Evolutionary conservation across 2,113 vertebrate genomes (phyloP), one percentile per base, ranked within the genome.

Genomic region (Chauna torquata): DNA sequence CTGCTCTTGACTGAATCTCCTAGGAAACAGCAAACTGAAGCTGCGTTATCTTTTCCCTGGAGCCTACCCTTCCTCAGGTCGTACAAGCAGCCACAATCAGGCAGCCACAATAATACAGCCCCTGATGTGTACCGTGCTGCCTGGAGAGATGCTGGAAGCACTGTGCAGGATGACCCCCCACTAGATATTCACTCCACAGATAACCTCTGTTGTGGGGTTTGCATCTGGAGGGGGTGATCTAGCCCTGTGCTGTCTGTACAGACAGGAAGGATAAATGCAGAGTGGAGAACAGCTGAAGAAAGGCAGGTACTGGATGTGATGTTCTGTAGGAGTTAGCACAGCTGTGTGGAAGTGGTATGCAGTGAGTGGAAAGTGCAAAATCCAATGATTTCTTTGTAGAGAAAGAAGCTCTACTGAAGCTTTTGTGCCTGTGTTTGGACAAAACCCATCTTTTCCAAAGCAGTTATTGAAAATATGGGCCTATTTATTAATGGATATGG

Each of bases 401-500:
- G 42, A 88, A 87, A 82, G 11, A 92, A 94, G 58, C 8, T 65
- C 34, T 38, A 5, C 11, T 90, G 72, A 81, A 86, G 30, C 6
- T 91, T 94, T 94, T 95, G 47, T 90, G 71, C 72, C 15, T 5
- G 13, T 55, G 16, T 54, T 82, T 94, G 65, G 58, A 70, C 94
- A 77, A 96, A 95, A 28, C 27, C 4, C 34, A 86, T 88, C 36
- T 97, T 92, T 95, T 90, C 84, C 87, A 85, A 82, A 69, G 59
- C 27, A 86, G 74, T 81, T 94, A 85, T 84, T 96, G 82, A 94
- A 96, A 94, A 88, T 96, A 79, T 74, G 38, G 64, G 64, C 94
- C 42, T 91, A 92, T 96, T 96, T 97, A 92, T 96, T 94, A 92
- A 96, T 90, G 62, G 96, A 97, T 91, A 68, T 27, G 36, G 62